Evolutionary conservation across 2,888 invertebrate species (phyloP), one percentile per base, ranked within the genome.

Genomic region (Drosophila eohydei): DNA sequence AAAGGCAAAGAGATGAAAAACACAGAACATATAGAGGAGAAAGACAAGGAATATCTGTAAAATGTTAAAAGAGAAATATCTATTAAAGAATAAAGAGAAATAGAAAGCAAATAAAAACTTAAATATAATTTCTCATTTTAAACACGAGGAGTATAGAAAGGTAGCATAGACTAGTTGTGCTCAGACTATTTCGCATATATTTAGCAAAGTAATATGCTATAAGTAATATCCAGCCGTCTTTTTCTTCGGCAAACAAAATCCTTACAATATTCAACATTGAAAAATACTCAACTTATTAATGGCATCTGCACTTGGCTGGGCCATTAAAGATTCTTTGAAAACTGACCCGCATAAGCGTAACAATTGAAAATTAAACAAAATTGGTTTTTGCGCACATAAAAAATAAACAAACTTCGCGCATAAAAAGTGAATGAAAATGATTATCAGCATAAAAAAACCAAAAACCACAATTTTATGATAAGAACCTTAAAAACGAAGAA

Each of bases 331-430:
- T 43, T 32, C 5, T 48, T 58, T 54, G 12, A 38, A 30, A 74
- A 54, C 63, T 63, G 63, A 75, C 46, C 75, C 54, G 32, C 73
- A 65, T 68, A 65, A 76, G 64, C 52, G 60, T 62, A 48, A 28
- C 28, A 50, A 30, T 56, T 58, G 43, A 51, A 70, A 60, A 67
- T 74, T 67, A 70, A 78, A 70, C 63, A 78, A 67, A 74, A 67
- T 66, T 58, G 66, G 9, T 38, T 58, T 66, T 62, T 59, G 58
- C 30, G 61, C 16, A 21, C 52, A 34, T 52, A 40, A 43, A 50
- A 51, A 36, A 43, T 21, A 5, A 11, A n/a, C 38, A 40, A 57
- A 57, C 50, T 74, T 74, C 7, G 2, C n/a, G 7, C 62, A 57
- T 43, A 55, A 60, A 71, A 64, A 54, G n/a, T 21, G 36, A 54